Conservation (phyloP, 2,888 invertebrate species). For the Pachymerium ferrugineum region DNA sequence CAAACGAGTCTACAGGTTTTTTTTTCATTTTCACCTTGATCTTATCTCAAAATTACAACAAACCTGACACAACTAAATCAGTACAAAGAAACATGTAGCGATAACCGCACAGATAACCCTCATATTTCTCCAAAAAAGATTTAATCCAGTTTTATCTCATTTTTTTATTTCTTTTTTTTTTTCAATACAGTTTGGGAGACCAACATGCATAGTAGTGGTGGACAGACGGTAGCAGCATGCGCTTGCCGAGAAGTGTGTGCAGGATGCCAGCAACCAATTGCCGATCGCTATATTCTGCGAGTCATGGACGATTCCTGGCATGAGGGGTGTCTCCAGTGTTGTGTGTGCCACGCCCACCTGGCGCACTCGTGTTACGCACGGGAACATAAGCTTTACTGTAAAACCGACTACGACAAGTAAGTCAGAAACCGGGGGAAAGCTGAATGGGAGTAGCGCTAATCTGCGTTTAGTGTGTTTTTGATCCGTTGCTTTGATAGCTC, state of each 20-base stretch:
- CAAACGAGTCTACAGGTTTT: too few relatives aligned
- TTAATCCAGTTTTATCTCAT: too few relatives aligned
- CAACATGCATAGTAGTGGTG: neutral
- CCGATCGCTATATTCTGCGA: slow-evolving; percentile 90
- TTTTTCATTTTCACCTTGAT: too few relatives aligned
- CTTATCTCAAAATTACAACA: too few relatives aligned
- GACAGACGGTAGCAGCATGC: slow-evolving; percentile 29
- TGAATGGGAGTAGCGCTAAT: slow-evolving; percentile 16
- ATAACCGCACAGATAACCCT: too few relatives aligned
- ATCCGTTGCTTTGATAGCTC: slow-evolving; percentile 20
- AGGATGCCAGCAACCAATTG: slow-evolving; percentile 89
- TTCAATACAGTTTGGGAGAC: too few relatives aligned
- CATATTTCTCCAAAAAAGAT: too few relatives aligned
- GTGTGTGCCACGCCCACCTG: slow-evolving; percentile 83
- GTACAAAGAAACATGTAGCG: too few relatives aligned
- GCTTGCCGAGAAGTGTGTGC: slow-evolving; percentile 68
- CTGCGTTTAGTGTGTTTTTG: slow-evolving; percentile 25
- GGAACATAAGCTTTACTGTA: slow-evolving; percentile 92
- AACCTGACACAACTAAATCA: too few relatives aligned
- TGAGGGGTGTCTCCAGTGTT: slow-evolving; percentile 91
- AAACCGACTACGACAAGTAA: slow-evolving; percentile 93
- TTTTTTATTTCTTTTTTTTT: neutral
- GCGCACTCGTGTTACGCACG: slow-evolving; percentile 91
- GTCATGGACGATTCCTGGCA: slow-evolving; percentile 94
- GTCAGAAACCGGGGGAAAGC: slow-evolving; percentile 38